These are phyloP conservation scores for Etheostoma spectabile DNA, from an alignment of 2,113 vertebrate genomes.

Conservation along the genomic window DNA sequence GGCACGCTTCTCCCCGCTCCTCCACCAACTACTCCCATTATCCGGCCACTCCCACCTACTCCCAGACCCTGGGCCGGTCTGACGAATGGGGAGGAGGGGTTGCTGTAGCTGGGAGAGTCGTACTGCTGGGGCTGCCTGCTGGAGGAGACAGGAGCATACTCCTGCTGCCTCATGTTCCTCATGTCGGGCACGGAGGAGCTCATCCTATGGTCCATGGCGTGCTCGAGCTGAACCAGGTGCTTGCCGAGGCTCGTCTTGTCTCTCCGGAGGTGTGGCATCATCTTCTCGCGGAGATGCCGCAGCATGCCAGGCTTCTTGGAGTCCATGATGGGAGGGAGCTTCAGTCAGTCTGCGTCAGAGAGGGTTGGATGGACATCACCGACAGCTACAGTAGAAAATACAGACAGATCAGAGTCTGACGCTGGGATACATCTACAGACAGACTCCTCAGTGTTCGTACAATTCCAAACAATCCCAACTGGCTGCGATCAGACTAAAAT, in stretches of 20 bases:
- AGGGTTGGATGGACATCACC: constrained; percentile 45
- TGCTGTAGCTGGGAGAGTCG: constrained; percentile 41
- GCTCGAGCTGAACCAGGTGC: neutral
- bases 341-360: constrained; percentile 31
- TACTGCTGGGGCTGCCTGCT: neutral
- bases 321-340: constrained; percentile 60
- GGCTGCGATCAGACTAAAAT: neutral
- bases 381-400: constrained; percentile 27
- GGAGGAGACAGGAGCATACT: neutral
- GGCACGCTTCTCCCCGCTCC: constrained; percentile 40
- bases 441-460: neutral
- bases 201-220: constrained; percentile 61
- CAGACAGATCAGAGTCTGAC: neutral
- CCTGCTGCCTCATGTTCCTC: constrained; percentile 30
- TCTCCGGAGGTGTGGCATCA: constrained; percentile 64
- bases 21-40: neutral
- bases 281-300: constrained; percentile 71
- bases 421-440: neutral
- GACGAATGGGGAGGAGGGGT: constrained; percentile 29
- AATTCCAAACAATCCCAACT: neutral
- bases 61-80: neutral
- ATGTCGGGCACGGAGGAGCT: constrained; percentile 73
- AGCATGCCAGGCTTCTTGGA: constrained; percentile 75
- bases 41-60: constrained; percentile 47
- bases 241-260: constrained; percentile 45